Evolutionary conservation across 2,797 vertebrate genomes (phyloP), one percentile per base, ranked within the genome.

Genomic region (Telmatherina bonti): DNA sequence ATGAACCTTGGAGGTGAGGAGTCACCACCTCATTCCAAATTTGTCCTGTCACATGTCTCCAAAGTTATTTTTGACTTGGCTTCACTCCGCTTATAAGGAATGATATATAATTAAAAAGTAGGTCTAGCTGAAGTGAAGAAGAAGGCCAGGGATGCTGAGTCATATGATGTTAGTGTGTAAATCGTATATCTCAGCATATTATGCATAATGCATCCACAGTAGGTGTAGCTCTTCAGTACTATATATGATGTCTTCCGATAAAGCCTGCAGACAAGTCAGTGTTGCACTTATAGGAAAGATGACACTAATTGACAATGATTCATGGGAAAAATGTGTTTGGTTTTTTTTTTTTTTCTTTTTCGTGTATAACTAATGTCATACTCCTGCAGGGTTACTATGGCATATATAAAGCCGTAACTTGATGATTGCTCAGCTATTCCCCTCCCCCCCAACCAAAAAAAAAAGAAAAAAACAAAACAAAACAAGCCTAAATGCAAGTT

Each of bases 1-100:
- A 99, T 99, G 98, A 99, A 98, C 92, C 94, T 99, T 59, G 98
- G 98, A 96, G 98, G 98, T 99, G 95, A 83, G 87, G 59, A 79
- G 67, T 79, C 72, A 57, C 66, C 52, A 26, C 64, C 59, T 69
- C 52, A 24, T 79, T 85, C 67, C 66, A 73, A 67, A 84, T 68
- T 54, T 35, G 63, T 73, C 22, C 65, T 1, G 71, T 82, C 83
- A 83, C 76, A 58, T 76, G 76, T 72, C 79, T 76, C 73, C 24
- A 60, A 79, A 38, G 62, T 75, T 85, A 78, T 79, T 77, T 86
- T 85, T 85, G 63, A 88, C 80, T 88, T 76, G 74, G 57, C 71
- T 55, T 68, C 4, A 11, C 65, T 78, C 67, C 67, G 62, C 62
- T 76, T 70, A 65, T 60, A 57, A 47, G 70, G 76, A 62, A 65